A percentile compares a stretch with the other conserved stretches of the same genome.
phyloP scores from a whole-genome alignment of 2,797 vertebrate genomes.

The Rhynchotus rufescens region DNA sequence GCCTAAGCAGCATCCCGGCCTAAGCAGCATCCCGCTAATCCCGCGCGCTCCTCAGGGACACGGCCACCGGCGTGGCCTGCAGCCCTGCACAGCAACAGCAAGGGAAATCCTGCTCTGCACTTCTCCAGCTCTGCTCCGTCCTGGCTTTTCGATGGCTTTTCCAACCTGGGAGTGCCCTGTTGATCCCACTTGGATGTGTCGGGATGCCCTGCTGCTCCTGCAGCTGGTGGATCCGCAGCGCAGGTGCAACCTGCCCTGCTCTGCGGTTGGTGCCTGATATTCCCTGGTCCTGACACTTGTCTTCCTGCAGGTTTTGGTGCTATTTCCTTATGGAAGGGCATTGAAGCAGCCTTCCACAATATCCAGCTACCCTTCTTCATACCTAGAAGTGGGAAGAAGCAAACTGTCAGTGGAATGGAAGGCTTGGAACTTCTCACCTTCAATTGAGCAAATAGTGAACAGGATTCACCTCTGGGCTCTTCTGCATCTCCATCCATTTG shows the following conservation, averaged over 20 bases:
- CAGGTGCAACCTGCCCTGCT: neutral
- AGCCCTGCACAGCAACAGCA: neutral
- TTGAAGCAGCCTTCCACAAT: rapidly evolving
- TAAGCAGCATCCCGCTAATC: rapidly evolving
- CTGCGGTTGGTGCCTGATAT: rapidly evolving
- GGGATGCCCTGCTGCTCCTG: neutral
- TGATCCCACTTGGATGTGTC: rapidly evolving
- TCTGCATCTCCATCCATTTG: neutral
- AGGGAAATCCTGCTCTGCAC: neutral
- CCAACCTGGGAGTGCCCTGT: neutral
- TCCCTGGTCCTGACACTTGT: neutral
- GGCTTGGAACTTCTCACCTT: neutral
- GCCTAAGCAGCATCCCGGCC: no score
- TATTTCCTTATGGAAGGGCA: rapidly evolving
- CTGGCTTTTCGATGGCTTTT: neutral
- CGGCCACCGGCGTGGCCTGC: neutral
- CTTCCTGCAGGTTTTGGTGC: neutral
- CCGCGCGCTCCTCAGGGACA: rapidly evolving
- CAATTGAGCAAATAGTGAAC: neutral
- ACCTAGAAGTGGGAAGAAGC: rapidly evolving
- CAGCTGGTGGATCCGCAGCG: neutral
- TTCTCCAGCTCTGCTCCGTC: rapidly evolving
- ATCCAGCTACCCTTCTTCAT: rapidly evolving
- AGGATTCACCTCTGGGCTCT: neutral
- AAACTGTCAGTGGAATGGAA: rapidly evolving